phyloP scores from a whole-genome alignment of 2,113 vertebrate genomes.

The Poecile atricapillus region DNA sequence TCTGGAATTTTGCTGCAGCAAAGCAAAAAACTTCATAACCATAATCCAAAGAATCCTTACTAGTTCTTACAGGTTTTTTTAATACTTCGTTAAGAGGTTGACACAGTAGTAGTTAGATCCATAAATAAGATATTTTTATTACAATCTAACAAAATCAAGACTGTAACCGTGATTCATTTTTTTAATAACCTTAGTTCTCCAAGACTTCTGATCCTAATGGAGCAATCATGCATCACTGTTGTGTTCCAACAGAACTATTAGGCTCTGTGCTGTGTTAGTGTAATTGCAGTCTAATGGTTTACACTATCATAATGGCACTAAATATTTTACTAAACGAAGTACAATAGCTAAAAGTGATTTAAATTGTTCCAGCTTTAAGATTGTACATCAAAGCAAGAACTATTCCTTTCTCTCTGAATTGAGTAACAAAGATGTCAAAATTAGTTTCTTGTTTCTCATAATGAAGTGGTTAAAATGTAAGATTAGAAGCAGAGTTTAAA shows the following conservation, averaged over 20 bases:
- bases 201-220: slow-evolving; percentile 64
- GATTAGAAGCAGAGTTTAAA: neutral
- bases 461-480: neutral
- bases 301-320: slow-evolving; percentile 65
- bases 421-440: neutral
- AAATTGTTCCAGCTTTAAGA: slow-evolving; percentile 57
- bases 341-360: slow-evolving; percentile 66
- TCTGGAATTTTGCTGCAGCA: neutral
- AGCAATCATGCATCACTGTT: slow-evolving; percentile 65
- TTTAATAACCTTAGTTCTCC: slow-evolving; percentile 71
- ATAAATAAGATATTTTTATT: slow-evolving; percentile 53
- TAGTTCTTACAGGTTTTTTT: neutral
- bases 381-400: neutral
- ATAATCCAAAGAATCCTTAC: neutral
- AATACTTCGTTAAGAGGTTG: neutral
- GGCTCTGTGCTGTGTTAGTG: slow-evolving; percentile 41
- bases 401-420: neutral
- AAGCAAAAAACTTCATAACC: neutral
- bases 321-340: slow-evolving; percentile 73
- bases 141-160: slow-evolving; percentile 65
- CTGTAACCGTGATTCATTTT: slow-evolving; percentile 65
- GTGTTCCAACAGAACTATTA: slow-evolving; percentile 65
- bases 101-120: slow-evolving; percentile 21
- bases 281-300: slow-evolving; percentile 73
- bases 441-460: neutral